phyloP scores from a whole-genome alignment of 1,140 invertebrate genomes.

The Sinonovacula constricta region DNA sequence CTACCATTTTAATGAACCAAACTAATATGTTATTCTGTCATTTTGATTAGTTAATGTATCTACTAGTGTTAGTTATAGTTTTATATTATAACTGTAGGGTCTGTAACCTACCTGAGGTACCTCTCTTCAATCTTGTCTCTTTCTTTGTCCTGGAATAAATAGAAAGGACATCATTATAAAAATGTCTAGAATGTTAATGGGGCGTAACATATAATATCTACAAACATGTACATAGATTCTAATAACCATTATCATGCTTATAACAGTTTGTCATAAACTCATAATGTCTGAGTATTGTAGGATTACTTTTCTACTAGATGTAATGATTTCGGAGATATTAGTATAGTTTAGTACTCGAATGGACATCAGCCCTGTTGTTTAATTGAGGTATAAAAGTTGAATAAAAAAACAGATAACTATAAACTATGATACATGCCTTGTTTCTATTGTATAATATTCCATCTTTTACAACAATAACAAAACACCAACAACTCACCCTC shows the following conservation, averaged over 20 bases:
- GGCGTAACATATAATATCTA: no score
- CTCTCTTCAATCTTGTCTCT: conserved; percentile 63
- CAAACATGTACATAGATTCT: no score
- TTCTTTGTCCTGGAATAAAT: conserved; percentile 70
- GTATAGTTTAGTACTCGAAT: no score
- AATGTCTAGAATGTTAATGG: no score
- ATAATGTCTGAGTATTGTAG: no score
- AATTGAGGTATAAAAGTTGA: background rate
- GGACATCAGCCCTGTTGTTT: background rate
- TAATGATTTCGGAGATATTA: no score
- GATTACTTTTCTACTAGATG: no score
- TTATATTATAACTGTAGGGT: background rate
- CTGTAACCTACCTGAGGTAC: conserved; percentile 54
- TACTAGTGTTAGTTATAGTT: background rate
- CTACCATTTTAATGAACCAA: background rate
- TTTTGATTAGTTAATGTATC: background rate
- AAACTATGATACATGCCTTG: background rate
- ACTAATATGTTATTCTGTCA: background rate
- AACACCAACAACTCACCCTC: conserved; percentile 54
- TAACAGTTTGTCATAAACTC: no score
- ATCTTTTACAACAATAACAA: background rate
- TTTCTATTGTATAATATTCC: background rate
- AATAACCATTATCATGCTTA: no score
- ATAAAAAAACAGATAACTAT: background rate
- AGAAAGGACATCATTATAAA: no score